These are phyloP conservation scores for Orchestes rusci DNA, from an alignment of 2,888 invertebrate species.

Conservation along the genomic window DNA sequence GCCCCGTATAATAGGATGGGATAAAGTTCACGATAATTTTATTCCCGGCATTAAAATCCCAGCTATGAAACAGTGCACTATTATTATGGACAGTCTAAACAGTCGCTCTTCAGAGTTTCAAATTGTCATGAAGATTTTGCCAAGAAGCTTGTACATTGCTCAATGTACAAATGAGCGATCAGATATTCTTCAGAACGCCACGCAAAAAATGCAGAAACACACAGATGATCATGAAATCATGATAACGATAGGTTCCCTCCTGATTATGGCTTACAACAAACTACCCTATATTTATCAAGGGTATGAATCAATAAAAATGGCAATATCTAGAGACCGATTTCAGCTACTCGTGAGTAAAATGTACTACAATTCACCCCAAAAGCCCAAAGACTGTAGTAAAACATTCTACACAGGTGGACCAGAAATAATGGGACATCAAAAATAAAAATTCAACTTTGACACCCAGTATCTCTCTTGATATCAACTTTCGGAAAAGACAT, in stretches of 20 bases:
- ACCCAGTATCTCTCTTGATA: no score
- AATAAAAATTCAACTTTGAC: no score
- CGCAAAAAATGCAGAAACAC: conserved; percentile 2
- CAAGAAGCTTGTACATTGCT: conserved; percentile 9
- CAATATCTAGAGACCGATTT: conserved; percentile 10
- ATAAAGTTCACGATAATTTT: conserved; percentile 5
- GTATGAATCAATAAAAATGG: conserved; percentile 9
- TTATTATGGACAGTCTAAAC: conserved; percentile 5
- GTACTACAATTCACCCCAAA: conserved; percentile 9
- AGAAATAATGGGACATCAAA: no score
- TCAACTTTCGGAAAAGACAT: no score
- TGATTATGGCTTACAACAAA: conserved; percentile 12
- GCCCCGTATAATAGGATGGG: no score
- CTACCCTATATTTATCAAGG: conserved; percentile 5
- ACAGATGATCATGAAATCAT: conserved; percentile 10
- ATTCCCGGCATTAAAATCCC: conserved; percentile 6
- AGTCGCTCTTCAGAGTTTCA: conserved; percentile 8
- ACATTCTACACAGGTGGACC: conserved; percentile 8
- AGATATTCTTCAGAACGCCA: conserved; percentile 5
- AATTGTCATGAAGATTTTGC: conserved; percentile 10
- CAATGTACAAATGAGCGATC: conserved; percentile 13
- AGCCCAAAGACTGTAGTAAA: conserved; percentile 10
- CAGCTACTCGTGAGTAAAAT: conserved; percentile 7
- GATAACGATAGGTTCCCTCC: conserved; percentile 7
- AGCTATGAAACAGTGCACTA: conserved; percentile 4